Conservation (phyloP, 2,888 invertebrate species). For the Augochlorella aurata region DNA sequence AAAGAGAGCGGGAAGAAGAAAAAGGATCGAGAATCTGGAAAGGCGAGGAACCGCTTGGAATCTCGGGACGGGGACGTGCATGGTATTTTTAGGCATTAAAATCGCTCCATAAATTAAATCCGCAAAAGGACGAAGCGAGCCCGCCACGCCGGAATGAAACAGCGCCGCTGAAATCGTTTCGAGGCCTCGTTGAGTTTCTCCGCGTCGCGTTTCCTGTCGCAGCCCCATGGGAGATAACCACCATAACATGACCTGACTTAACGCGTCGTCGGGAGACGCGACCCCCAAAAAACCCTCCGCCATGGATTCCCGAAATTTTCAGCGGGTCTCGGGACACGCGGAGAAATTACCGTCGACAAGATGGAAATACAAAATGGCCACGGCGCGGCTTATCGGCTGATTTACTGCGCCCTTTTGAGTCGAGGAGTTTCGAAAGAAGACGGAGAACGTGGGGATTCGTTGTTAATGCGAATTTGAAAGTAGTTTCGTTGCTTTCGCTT, state of each 20-base stretch:
- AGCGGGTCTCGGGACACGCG: not conserved
- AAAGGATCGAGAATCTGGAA: slow-evolving; percentile 49
- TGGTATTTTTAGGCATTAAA: slow-evolving; percentile 79
- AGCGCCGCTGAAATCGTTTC: slow-evolving; percentile 67
- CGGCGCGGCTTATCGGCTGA: not conserved
- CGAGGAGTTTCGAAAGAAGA: too few relatives aligned
- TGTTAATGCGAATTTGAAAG: not conserved
- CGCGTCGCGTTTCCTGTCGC: slow-evolving; percentile 38
- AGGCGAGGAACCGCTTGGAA: slow-evolving; percentile 67
- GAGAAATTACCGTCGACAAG: not conserved
- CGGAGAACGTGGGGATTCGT: not conserved
- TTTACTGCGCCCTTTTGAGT: not conserved
- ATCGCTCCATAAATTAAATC: slow-evolving; percentile 80
- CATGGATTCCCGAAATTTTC: slow-evolving; percentile 29
- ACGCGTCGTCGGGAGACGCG: slow-evolving; percentile 64
- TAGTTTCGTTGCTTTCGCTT: not conserved
- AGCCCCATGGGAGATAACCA: slow-evolving; percentile 72
- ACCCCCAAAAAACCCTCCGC: not conserved
- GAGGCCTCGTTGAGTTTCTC: slow-evolving; percentile 71
- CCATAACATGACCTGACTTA: slow-evolving; percentile 79
- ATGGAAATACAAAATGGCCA: not conserved
- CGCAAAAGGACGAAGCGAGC: slow-evolving; percentile 71
- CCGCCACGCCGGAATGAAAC: slow-evolving; percentile 67
- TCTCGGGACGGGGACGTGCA: slow-evolving; percentile 60
- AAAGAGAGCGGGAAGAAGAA: slow-evolving; percentile 32